A percentile compares a stretch with the other conserved stretches of the same genome.
Conservation (phyloP, 2,888 invertebrate species). For the Thereva unica region DNA sequence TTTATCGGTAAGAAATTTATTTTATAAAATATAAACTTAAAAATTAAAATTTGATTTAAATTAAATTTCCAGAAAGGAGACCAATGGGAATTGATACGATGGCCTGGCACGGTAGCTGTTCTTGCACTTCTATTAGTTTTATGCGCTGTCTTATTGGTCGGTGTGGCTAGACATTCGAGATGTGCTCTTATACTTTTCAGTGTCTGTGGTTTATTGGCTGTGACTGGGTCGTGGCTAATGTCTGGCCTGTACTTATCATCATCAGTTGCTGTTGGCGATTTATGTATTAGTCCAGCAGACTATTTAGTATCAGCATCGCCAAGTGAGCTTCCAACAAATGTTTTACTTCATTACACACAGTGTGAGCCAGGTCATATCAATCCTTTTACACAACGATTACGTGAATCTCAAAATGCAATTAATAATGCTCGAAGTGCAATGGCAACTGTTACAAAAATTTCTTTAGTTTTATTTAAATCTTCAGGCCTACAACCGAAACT, state of each 20-base stretch:
- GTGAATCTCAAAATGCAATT: conserved; percentile 76
- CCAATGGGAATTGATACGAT: conserved; percentile 75
- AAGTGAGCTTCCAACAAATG: conserved; percentile 63
- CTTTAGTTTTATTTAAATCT: conserved; percentile 57
- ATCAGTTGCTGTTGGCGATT: conserved; percentile 82
- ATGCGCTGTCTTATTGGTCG: conserved; percentile 86
- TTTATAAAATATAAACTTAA: conserved; percentile 13
- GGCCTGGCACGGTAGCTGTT: conserved; percentile 89
- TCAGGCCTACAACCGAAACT: conserved; percentile 72
- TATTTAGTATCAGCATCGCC: conserved; percentile 72
- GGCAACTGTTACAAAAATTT: conserved; percentile 58
- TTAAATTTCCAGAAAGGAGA: conserved; percentile 65
- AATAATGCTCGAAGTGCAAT: conserved; percentile 59
- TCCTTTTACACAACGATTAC: conserved; percentile 78
- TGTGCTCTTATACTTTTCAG: conserved; percentile 89
- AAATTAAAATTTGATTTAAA: conserved; percentile 1
- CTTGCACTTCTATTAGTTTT: conserved; percentile 83
- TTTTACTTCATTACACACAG: conserved; percentile 78
- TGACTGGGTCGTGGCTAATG: conserved; percentile 87
- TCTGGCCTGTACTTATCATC: conserved; percentile 84
- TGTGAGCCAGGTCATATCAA: conserved; percentile 80
- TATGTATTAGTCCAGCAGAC: conserved; percentile 82
- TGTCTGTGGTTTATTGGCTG: conserved; percentile 82
- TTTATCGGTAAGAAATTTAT: conserved; percentile 55
- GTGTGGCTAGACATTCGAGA: conserved; percentile 84